These are phyloP conservation scores for Synanthedon myopaeformis DNA, from an alignment of 2,888 invertebrate genomes.

Conservation along the genomic window DNA sequence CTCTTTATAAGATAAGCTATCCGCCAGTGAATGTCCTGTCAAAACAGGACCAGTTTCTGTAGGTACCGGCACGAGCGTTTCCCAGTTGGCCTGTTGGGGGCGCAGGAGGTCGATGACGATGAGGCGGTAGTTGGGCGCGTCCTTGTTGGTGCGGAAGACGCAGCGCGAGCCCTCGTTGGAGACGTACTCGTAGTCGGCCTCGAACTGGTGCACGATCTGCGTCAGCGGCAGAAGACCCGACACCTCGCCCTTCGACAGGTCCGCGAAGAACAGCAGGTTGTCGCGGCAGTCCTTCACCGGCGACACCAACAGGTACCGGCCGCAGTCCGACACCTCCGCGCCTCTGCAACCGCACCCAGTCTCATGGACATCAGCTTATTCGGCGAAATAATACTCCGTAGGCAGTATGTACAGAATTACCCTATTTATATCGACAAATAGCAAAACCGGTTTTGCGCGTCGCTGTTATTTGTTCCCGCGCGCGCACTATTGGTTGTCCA, in stretches of 20 bases:
- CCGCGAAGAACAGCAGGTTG: conserved; percentile 88
- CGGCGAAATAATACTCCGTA: no score
- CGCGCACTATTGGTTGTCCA: no score
- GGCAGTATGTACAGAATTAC: no score
- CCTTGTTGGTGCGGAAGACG: conserved; percentile 92
- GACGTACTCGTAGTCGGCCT: conserved; percentile 95
- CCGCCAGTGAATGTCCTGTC: no score
- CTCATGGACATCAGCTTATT: no score
- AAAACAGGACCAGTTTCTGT: no score
- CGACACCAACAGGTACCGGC: conserved; percentile 86
- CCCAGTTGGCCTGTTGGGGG: conserved; percentile 83
- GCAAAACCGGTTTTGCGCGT: no score
- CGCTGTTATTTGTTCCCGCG: no score
- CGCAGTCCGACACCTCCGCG: conserved; percentile 90
- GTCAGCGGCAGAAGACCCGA: conserved; percentile 75
- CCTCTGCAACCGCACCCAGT: conserved; percentile 67
- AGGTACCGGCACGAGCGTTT: conserved; percentile 78
- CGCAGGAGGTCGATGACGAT: conserved; percentile 84
- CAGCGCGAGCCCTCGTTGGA: conserved; percentile 87
- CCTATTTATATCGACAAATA: neutral
- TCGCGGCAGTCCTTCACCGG: conserved; percentile 91
- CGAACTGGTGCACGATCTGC: conserved; percentile 88
- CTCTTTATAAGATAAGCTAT: no score
- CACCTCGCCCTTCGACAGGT: conserved; percentile 77
- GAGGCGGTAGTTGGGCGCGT: conserved; percentile 92